Percentiles rank a stretch among this genome's conserved stretches.
phyloP scores from a whole-genome alignment of 1,140 invertebrate genomes.

The Drosophila miranda region DNA sequence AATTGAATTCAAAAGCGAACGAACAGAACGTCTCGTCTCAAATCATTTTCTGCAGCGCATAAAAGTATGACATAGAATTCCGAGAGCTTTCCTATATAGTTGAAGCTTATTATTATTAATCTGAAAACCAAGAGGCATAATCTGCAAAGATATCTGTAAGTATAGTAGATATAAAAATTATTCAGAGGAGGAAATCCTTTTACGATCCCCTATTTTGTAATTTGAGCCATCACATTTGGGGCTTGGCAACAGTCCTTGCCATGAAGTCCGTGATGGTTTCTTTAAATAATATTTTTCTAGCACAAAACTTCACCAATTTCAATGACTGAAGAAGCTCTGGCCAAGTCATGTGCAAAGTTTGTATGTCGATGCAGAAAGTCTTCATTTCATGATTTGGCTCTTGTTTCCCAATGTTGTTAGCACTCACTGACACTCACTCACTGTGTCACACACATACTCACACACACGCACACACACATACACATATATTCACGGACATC shows the following conservation, averaged over 20 bases:
- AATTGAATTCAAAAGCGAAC: conserved; percentile 40
- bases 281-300: not conserved
- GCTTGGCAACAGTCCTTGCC: no score
- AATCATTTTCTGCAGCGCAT: conserved; percentile 49
- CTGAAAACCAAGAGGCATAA: no score
- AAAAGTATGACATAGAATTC: conserved; percentile 31
- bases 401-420: conserved; percentile 3
- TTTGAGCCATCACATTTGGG: no score
- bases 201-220: no score
- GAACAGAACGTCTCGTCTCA: conserved; percentile 9
- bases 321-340: no score
- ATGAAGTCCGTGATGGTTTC: not conserved
- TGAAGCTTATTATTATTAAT: no score
- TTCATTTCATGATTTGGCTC: no score
- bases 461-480: not conserved
- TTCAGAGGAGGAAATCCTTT: no score
- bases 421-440: not conserved
- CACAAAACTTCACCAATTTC: not conserved
- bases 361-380: conserved; percentile 9
- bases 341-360: conserved; percentile 39
- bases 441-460: no score
- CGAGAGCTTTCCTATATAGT: not conserved
- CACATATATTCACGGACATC: conserved; percentile 3
- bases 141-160: no score
- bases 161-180: no score